Evolutionary conservation across 2,888 invertebrate genomes (phyloP), one percentile per base, ranked within the genome.

Genomic region (Loripinus fragilis): DNA sequence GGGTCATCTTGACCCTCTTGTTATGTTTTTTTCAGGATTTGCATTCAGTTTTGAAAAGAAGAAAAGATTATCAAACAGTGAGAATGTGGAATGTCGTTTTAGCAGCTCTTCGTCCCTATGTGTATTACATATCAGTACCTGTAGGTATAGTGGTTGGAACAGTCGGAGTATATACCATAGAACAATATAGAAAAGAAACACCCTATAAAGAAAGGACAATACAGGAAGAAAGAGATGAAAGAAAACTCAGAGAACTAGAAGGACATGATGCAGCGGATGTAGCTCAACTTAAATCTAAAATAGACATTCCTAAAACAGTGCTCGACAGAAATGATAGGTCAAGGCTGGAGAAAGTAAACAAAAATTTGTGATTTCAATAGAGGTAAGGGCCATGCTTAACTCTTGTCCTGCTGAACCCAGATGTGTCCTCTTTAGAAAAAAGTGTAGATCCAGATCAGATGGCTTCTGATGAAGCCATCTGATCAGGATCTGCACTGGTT

Each of bases 161-260:
- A 73, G 94, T 98, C 88, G 98, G 98, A 35, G 98, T 98, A 93
- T 96, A 97, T 89, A 86, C 98, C 81, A 98, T 98, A 94, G 91
- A 92, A 69, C 80, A 89, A 30, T 71, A 88, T 23, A 90, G 93
- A 74, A 92, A 95, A 94, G 91, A 92, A 69, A 94, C 94, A 28
- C 94, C 94, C 1, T 93, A 90, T 80, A 93, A 93, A 80, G 78
- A 80, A 23, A 90, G 92, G 90, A 95, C 97, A 20, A 95, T 96
- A 15, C 95, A 96, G 92, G 97, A 97, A 82, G 95, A 96, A 89
- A 95, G 97, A 82, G 94, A 95, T 55, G 96, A 97, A 35, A 94
- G 97, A 30, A 92, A 95, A 66, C 93, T 95, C 5, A 94, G 95
- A 20, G 96, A 96, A 78, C 71, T 89, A 17, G 79, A 83, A 17